Evolutionary conservation across 1,140 invertebrate genomes (phyloP).

Genomic region (Zaprionus kolodkinae): DNA sequence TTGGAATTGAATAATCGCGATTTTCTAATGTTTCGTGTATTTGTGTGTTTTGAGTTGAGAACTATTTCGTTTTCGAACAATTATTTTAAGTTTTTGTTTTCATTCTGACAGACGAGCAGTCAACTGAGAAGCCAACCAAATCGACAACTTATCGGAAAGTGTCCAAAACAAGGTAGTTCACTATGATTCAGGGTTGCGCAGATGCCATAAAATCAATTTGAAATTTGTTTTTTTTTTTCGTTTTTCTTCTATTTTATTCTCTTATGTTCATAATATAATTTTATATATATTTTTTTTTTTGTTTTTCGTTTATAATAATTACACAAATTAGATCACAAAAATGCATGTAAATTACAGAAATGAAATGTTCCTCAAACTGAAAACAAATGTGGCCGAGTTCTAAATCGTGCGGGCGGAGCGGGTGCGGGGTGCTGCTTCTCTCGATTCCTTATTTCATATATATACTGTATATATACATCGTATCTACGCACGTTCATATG

Average conservation of each 20-base stretch:
- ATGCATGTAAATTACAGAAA: slow-evolving; percentile 79
- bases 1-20: slow-evolving; percentile 37
- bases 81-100: slow-evolving; percentile 28
- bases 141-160: slow-evolving; percentile 8
- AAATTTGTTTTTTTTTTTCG: slow-evolving; percentile 49
- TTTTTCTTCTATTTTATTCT: slow-evolving; percentile 50
- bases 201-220: slow-evolving; percentile 68
- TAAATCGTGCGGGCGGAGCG: slow-evolving; percentile 26
- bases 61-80: slow-evolving; percentile 30
- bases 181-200: slow-evolving; percentile 32
- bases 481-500: slow-evolving; percentile 3
- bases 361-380: slow-evolving; percentile 59
- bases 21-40: slow-evolving; percentile 16
- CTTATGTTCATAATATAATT: slow-evolving; percentile 65
- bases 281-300: slow-evolving; percentile 33
- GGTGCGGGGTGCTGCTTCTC: slow-evolving; percentile 37
- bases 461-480: slow-evolving; percentile 3
- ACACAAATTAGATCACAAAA: slow-evolving; percentile 83
- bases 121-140: neutral
- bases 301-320: slow-evolving; percentile 76
- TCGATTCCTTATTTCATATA: slow-evolving; percentile 47
- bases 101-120: slow-evolving; percentile 10
- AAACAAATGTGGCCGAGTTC: slow-evolving; percentile 23
- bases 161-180: neutral
- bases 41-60: slow-evolving; percentile 33